Base-by-base conservation (phyloP, 2,113 vertebrate species). In the Scomber japonicus region DNA sequence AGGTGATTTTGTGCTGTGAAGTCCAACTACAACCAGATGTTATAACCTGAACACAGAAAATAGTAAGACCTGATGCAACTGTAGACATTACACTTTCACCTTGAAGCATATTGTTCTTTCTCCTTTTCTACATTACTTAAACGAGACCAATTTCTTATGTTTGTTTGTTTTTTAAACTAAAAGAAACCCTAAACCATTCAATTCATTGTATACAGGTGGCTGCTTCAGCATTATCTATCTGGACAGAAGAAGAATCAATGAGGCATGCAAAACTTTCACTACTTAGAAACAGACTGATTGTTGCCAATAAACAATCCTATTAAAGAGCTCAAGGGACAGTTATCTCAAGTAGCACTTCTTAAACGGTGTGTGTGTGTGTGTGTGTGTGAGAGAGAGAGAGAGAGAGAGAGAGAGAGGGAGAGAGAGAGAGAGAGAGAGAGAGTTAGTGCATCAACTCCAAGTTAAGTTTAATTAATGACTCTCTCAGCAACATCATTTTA, bases 11-110 rank as follows among this genome's bases (percentile, higher is more conserved):
- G 53, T 11, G 78, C 49, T 44, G 62, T 9, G 17, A 53, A 44
- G 65, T 69, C 60, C 51, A 82, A 66, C 55, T 81, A 70, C 63
- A 66, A 13, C 80, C 82, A 83, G 77, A 85, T 89, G 79, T 75
- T 73, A 16, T 2, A 27, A 71, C 80, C 62, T 85, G 60, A 67
- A 61, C 67, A 48, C 74, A 63, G 12, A 61, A 10, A 55, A 56
- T 24, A 48, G 7, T 40, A 40, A 4, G 11, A 1, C 40, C 72
- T 64, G 57, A 62, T 64, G 66, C 19, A 68, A 4, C 53, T 53
- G 35, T 13, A 10, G 13, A 64, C 15, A 65, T 17, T 7, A 17
- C 11, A 40, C 17, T 27, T 15, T 51, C 46, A 8, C 1, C 17
- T 59, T 19, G 21, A n/a, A 17, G n/a, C 30, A 13, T 7, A 3